These are phyloP conservation scores for Pseudorasbora parva DNA, from an alignment of 2,113 vertebrate species.

Conservation along the genomic window DNA sequence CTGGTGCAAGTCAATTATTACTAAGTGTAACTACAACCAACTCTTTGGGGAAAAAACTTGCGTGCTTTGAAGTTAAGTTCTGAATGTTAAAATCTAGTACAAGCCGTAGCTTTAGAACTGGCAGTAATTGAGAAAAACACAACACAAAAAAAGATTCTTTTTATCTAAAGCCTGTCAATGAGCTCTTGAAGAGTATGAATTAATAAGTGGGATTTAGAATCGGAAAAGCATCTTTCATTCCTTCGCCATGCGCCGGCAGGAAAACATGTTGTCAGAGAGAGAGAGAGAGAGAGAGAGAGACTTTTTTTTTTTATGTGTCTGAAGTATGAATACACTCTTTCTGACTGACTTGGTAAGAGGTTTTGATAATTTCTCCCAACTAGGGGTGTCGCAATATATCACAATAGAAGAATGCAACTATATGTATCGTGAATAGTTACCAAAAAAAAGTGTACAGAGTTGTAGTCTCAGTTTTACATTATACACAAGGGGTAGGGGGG, in stretches of 20 bases:
- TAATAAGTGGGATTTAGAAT: slow-evolving; percentile 53
- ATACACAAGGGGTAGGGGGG: too few relatives aligned
- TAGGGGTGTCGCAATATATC: too few relatives aligned
- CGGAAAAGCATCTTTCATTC: slow-evolving; percentile 41
- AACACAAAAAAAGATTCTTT: background rate
- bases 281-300: too few relatives aligned
- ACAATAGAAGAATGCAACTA: too few relatives aligned
- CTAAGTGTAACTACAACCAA: background rate
- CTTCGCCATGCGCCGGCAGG: background rate
- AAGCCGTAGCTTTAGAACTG: background rate
- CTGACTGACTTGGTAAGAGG: background rate
- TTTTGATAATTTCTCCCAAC: background rate
- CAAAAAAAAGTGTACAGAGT: too few relatives aligned
- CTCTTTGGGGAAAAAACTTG: background rate
- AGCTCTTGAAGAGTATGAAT: slow-evolving; percentile 52
- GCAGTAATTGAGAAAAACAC: slow-evolving; percentile 58
- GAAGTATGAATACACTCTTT: background rate
- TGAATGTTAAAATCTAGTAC: slow-evolving; percentile 44
- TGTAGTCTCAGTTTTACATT: too few relatives aligned
- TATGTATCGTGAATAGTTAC: too few relatives aligned
- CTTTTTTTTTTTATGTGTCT: background rate
- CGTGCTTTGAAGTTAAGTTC: slow-evolving; percentile 5
- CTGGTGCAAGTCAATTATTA: slow-evolving; percentile 9
- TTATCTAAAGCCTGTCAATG: slow-evolving; percentile 55
- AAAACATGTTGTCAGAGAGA: slow-evolving; percentile 60